Percentiles rank a stretch among this genome's conserved stretches.
Evolutionary conservation across 2,113 vertebrate genomes (phyloP).

Genomic region (Lutjanus erythropterus): DNA sequence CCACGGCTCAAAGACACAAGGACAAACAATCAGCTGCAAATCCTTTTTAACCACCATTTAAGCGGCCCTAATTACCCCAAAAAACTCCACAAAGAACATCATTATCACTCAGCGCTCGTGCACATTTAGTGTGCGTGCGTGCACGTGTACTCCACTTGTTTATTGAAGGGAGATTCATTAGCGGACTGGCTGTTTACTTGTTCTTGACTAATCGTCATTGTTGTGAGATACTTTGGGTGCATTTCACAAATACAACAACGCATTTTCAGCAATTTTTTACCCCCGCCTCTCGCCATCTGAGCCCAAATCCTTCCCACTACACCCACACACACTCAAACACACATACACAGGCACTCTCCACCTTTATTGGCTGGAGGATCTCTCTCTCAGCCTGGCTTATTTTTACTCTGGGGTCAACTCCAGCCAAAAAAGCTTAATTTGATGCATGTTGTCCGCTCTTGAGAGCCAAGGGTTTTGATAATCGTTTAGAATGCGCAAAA

Average conservation of each 20-base stretch:
- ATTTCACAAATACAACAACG: conserved; percentile 72
- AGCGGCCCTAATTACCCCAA: conserved; percentile 73
- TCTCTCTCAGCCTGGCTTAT: conserved; percentile 24
- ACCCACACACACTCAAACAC: too few relatives aligned
- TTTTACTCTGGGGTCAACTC: conserved; percentile 33
- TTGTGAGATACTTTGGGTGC: conserved; percentile 64
- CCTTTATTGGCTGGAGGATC: conserved; percentile 8
- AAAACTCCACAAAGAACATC: conserved; percentile 77
- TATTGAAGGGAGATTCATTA: conserved; percentile 76
- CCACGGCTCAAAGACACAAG: conserved; percentile 73
- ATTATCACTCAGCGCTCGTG: conserved; percentile 63
- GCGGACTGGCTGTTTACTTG: conserved; percentile 69
- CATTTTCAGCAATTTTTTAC: conserved; percentile 42
- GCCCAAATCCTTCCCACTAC: background rate
- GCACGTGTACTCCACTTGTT: conserved; percentile 61
- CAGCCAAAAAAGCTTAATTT: conserved; percentile 51
- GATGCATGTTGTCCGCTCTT: conserved; percentile 42
- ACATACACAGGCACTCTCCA: background rate
- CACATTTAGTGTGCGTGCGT: conserved; percentile 37
- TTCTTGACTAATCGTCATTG: conserved; percentile 69
- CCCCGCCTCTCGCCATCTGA: background rate
- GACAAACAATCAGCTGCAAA: conserved; percentile 79
- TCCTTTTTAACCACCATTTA: conserved; percentile 75
- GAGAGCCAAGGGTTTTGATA: conserved; percentile 72
- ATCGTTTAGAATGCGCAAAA: conserved; percentile 58